A percentile compares a stretch with the other conserved stretches of the same genome.
Conservation (phyloP, 1,140 invertebrate species). For the Hyles vespertilio region DNA sequence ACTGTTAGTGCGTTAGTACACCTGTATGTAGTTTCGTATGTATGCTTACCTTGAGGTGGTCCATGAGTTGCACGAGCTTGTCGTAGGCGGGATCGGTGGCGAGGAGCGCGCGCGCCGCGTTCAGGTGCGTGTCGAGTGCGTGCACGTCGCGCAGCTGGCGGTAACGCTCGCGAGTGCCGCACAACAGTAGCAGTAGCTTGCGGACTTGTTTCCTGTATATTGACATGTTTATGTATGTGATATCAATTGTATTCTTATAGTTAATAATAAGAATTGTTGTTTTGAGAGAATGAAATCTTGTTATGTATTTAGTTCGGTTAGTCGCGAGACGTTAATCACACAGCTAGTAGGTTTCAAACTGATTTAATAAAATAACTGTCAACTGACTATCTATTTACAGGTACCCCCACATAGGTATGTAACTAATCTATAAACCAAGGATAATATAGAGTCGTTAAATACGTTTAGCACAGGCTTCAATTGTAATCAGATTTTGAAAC, state of each 20-base stretch:
- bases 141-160: conserved; percentile 95
- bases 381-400: no score
- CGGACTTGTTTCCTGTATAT: conserved; percentile 82
- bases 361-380: no score
- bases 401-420: no score
- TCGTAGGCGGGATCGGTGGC: conserved; percentile 86
- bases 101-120: conserved; percentile 77
- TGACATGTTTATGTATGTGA: not conserved
- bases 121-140: conserved; percentile 88
- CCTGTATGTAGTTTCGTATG: no score
- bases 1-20: no score
- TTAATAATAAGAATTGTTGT: not conserved
- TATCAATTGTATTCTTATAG: not conserved
- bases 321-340: no score
- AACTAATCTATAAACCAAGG: no score
- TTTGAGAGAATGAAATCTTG: no score
- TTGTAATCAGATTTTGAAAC: not conserved
- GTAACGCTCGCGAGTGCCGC: conserved; percentile 97
- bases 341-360: no score
- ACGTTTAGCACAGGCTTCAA: no score
- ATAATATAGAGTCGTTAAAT: no score
- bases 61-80: conserved; percentile 92
- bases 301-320: no score
- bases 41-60: conserved; percentile 95
- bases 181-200: conserved; percentile 94